Evolutionary conservation across 2,888 invertebrate genomes (phyloP).

Genomic region (Polietes domitor): DNA sequence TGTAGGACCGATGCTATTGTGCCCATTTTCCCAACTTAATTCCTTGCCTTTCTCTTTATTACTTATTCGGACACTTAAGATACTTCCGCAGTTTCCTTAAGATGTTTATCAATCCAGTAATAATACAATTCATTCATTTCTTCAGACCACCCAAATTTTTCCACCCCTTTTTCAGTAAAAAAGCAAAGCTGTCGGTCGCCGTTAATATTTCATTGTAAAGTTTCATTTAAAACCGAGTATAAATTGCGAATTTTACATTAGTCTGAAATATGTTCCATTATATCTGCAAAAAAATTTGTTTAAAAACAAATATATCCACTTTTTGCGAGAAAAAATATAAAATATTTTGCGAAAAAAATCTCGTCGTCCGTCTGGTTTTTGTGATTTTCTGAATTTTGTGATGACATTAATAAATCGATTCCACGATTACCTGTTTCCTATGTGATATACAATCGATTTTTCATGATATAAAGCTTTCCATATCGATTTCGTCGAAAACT

Average conservation of each 20-base stretch:
- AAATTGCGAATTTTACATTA: background rate
- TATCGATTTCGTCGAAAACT: too few relatives aligned
- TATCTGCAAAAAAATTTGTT: background rate
- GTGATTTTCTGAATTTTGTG: too few relatives aligned
- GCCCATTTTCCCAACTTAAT: constrained; percentile 84
- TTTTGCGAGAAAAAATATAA: background rate
- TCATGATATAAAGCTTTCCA: too few relatives aligned
- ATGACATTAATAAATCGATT: too few relatives aligned
- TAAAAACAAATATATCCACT: background rate
- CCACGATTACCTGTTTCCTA: too few relatives aligned
- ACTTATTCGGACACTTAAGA: background rate
- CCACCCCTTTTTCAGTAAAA: constrained; percentile 50
- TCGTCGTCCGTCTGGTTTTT: constrained; percentile 42
- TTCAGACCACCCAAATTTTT: constrained; percentile 52
- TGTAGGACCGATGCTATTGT: constrained; percentile 96
- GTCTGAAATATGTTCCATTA: background rate
- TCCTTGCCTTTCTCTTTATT: constrained; percentile 6
- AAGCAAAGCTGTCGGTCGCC: constrained; percentile 1
- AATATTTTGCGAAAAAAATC: constrained; percentile 45
- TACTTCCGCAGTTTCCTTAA: background rate
- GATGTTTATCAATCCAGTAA: constrained; percentile 42
- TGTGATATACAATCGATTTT: too few relatives aligned
- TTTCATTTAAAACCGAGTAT: background rate
- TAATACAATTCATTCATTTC: constrained; percentile 43
- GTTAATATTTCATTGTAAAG: constrained; percentile 3